Evolutionary conservation across 2,113 vertebrate genomes (phyloP).

Genomic region (Atlantisia rogersi): DNA sequence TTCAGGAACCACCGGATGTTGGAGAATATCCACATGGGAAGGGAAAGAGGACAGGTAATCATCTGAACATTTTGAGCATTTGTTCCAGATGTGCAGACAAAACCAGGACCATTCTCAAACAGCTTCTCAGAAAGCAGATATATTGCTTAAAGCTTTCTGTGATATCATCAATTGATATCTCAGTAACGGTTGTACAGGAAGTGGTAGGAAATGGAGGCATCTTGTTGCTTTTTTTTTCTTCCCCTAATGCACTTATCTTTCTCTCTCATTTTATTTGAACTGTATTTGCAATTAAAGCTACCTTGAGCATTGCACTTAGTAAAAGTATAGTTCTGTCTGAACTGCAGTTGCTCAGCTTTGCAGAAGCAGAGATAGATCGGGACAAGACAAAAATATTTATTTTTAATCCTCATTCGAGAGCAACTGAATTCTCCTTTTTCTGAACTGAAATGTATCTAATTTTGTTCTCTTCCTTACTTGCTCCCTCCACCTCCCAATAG

Average conservation of each 20-base stretch:
- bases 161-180: background rate
- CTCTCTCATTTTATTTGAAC: background rate
- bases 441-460: background rate
- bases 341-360: background rate
- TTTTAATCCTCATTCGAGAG: background rate
- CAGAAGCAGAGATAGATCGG: background rate
- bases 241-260: background rate
- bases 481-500: background rate
- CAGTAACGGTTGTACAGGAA: background rate
- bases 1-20: background rate
- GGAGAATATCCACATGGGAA: background rate
- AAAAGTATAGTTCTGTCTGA: background rate
- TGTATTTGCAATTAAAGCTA: background rate
- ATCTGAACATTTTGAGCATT: background rate
- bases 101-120: background rate
- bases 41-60: background rate
- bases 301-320: background rate
- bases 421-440: background rate
- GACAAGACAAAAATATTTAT: background rate
- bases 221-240: background rate
- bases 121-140: background rate
- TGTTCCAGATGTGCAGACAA: background rate
- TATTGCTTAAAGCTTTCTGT: conserved; percentile 3
- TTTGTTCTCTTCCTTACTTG: background rate
- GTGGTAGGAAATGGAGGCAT: conserved; percentile 23